phyloP scores from a whole-genome alignment of 2,113 vertebrate species.

The Hoplias malabaricus region DNA sequence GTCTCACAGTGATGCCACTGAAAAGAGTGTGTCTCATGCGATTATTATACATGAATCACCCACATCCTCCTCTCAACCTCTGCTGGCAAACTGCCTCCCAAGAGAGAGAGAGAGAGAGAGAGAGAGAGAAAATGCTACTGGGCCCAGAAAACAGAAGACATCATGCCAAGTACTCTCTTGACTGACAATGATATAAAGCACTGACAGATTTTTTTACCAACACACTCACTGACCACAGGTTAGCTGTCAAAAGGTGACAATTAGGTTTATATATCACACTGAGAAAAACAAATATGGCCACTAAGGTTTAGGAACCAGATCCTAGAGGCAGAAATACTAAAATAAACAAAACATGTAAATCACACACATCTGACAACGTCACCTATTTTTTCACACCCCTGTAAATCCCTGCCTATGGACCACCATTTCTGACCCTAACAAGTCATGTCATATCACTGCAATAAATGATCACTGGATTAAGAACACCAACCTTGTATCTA shows the following conservation, averaged over 20 bases:
- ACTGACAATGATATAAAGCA: background rate
- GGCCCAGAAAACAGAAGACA: conserved; percentile 1
- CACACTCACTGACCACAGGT: background rate
- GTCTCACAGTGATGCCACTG: conserved; percentile 38
- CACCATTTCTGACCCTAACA: too few species aligned
- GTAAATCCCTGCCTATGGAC: too few species aligned
- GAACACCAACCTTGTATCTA: too few species aligned
- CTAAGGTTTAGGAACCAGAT: background rate
- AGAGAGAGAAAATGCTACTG: background rate
- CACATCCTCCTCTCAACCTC: conserved; percentile 34
- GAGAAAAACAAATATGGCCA: background rate
- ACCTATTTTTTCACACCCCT: too few species aligned
- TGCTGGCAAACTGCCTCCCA: background rate
- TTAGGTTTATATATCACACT: too few species aligned
- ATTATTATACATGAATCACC: conserved; percentile 40
- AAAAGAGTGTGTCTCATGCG: conserved; percentile 36
- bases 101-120: background rate
- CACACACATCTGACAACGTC: too few species aligned
- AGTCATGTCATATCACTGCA: too few species aligned
- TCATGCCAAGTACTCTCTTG: background rate
- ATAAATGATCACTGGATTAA: too few species aligned
- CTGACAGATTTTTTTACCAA: background rate
- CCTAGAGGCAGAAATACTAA: background rate
- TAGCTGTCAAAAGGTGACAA: too few species aligned
- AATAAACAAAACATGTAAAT: background rate